phyloP scores from a whole-genome alignment of 2,797 vertebrate species.

The Podarcis siculus region DNA sequence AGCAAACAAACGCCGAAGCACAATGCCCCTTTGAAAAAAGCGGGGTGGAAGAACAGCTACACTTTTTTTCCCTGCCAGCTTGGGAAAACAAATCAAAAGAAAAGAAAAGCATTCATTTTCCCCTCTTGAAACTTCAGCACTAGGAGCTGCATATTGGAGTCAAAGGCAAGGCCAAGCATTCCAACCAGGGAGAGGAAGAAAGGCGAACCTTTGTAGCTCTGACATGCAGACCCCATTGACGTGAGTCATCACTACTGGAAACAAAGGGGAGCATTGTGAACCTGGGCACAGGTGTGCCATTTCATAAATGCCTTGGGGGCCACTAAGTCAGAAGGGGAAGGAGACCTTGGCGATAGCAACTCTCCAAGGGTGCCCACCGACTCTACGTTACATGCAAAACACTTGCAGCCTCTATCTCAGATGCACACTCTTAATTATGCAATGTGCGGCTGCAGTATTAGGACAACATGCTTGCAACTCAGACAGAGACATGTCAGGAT shows the following conservation, averaged over 20 bases:
- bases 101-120: neutral
- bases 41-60: neutral
- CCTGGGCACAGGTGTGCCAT: constrained; percentile 41
- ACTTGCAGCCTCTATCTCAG: neutral
- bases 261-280: constrained; percentile 60
- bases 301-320: neutral
- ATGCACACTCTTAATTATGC: neutral
- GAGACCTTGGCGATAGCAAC: neutral
- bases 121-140: constrained; percentile 34
- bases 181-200: constrained; percentile 35
- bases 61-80: neutral
- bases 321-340: neutral
- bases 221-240: constrained; percentile 63
- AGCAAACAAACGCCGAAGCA: neutral
- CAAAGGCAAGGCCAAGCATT: constrained; percentile 38
- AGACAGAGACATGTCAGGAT: too few relatives aligned
- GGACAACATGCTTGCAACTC: neutral
- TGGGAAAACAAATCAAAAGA: neutral
- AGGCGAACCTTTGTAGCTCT: constrained; percentile 43
- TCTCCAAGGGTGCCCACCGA: neutral
- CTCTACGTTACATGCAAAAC: neutral
- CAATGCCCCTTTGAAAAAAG: neutral
- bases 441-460: neutral
- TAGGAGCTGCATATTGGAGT: constrained; percentile 35
- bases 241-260: constrained; percentile 16